Evolutionary conservation across 2,113 vertebrate species (phyloP).

Genomic region (Danio rerio): GRCz12tu NC_133199.1:21692001-21692500

Average conservation of each 20-base stretch:
- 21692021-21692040: too few species aligned
- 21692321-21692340: background rate
- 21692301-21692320: background rate
- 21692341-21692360: background rate
- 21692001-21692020: too few species aligned
- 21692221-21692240: background rate
- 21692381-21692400: background rate
- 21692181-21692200: too few species aligned
- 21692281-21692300: background rate
- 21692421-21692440: background rate
- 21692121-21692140: too few species aligned
- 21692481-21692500: constrained; percentile 37
- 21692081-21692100: too few species aligned
- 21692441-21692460: constrained; percentile 1
- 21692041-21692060: too few species aligned
- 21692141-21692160: too few species aligned
- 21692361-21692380: background rate
- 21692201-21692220: background rate
- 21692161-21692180: too few species aligned
- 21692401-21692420: background rate
- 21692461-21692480: constrained; percentile 25
- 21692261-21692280: background rate
- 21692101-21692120: too few species aligned
- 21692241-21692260: background rate
- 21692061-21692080: too few species aligned